Base-by-base conservation (phyloP, 1,140 invertebrate genomes). In the Coenobita brevimanus region DNA sequence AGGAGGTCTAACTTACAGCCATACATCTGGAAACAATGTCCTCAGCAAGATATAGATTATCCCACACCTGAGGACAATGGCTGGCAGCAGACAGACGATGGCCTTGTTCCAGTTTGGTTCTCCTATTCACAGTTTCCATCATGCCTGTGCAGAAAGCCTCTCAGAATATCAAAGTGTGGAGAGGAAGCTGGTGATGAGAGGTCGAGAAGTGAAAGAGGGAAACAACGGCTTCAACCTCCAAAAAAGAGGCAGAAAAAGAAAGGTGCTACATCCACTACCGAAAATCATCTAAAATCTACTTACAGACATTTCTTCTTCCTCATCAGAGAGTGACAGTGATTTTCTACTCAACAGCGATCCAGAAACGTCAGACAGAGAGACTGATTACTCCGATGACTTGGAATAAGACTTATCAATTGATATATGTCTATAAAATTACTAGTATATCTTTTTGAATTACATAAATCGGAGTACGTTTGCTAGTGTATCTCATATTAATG, bases 11-110 rank as follows among this genome's bases (percentile, higher is more conserved):
- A 73, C 38, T 73, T 73, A 30, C 69, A 73, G 38, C 24, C 69
- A 73, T 73, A 73, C 38, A 73, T 38, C 69, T 33, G 69, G 69
- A 73, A 73, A 36, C 69, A 73, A 73, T 73, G 30, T 73, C 69
- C 38, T 17, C 21, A 73, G 3, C 6, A 73, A n/a, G n/a, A n/a
- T n/a, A n/a, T n/a, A n/a, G n/a, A n/a, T n/a, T n/a, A n/a, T n/a
- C n/a, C n/a, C n/a, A 24, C 69, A 73, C 27, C 36, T 36, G 69
- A 30, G 69, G 69, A 73, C 69, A 73, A 73, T 73, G 69, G 27
- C 69, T 73, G 69, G 69, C 6, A 73, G 69, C 3, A 73, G 69
- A 33, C 69, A 3, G 38, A 33, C n/a, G n/a, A n/a, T n/a, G n/a
- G n/a, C n/a, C n/a, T n/a, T n/a, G n/a, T n/a, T n/a, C n/a, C n/a